Evolutionary conservation across 1,140 invertebrate species (phyloP), one percentile per base, ranked within the genome.

Genomic region (Brachionus paranguensis): DNA sequence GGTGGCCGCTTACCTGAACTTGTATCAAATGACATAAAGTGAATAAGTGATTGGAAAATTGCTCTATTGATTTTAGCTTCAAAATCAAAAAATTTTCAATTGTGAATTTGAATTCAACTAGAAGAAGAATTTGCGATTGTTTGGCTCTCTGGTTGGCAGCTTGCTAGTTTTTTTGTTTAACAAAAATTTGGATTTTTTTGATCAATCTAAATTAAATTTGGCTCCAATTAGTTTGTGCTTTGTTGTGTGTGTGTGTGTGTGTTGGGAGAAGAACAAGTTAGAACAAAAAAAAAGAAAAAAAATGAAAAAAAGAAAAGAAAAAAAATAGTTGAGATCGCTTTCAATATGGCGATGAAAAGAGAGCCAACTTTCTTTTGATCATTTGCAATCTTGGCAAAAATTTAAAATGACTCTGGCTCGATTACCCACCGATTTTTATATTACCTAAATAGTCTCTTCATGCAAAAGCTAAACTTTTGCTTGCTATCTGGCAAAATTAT

Each of bases 11-110:
- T 72, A 72, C 68, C 41, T 72, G 29, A 43, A 41, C 17, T 72
- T 72, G 68, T 72, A 72, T 72, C 68, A 72, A 72, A 72, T 72
- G 68, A 72, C 68, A 72, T 72, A 72, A 72, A 72, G 68, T 72
- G 33, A 43, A 43, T 72, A 43, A 72, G 68, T 72, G 12, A n/a
- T 72, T 72, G 68, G n/a, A 43, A 43, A 72, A 72, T 72, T 45
- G 33, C n/a, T 45, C 29, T 20, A 20, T 41, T 72, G 33, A 43
- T 41, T 72, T 43, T 72, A 17, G 68, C 41, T 45, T 72, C 68
- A 72, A 72, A 72, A 72, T 72, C 68, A 72, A 45, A 72, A 37
- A 41, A 20, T 41, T 68, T 72, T 41, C 37, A 43, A 43, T 45
- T 43, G 10, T 1, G 8, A 72, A 72, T 14, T 7, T n/a, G n/a